phyloP scores from a whole-genome alignment of 2,797 vertebrate species.

The Acanthopagrus latus region DNA sequence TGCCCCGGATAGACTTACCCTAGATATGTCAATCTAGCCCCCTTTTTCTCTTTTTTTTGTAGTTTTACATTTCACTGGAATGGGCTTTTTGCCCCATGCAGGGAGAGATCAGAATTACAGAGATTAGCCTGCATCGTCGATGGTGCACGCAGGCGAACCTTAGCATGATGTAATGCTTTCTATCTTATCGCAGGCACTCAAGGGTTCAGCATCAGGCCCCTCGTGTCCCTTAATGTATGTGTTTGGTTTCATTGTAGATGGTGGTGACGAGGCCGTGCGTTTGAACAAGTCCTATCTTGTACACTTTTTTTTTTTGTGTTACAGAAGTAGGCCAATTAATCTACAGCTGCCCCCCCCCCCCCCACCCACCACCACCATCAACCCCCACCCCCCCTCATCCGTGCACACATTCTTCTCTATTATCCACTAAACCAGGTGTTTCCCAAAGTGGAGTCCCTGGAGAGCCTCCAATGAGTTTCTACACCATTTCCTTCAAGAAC shows the following conservation, averaged over 20 bases:
- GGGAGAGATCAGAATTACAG: constrained; percentile 36
- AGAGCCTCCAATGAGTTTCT: constrained; percentile 25
- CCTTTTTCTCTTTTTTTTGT: constrained; percentile 1
- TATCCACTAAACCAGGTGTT: constrained; percentile 32
- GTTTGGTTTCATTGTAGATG: constrained; percentile 37
- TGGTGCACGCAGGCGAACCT: constrained; percentile 33
- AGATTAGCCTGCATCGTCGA: constrained; percentile 47
- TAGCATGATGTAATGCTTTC: constrained; percentile 50
- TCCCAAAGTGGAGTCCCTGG: constrained; percentile 41
- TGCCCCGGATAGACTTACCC: constrained; percentile 37
- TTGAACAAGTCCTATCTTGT: constrained; percentile 39
- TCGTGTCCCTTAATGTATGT: constrained; percentile 15
- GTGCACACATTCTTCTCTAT: constrained; percentile 40
- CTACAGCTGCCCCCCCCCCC: constrained; percentile 7
- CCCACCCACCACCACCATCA: background rate
- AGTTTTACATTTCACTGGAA: constrained; percentile 52
- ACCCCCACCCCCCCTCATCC: background rate
- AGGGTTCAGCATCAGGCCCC: constrained; percentile 17
- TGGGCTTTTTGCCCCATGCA: constrained; percentile 29
- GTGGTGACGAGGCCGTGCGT: constrained; percentile 28
- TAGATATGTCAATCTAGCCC: constrained; percentile 42
- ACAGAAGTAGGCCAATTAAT: constrained; percentile 54
- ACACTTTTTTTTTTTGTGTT: constrained; percentile 16
- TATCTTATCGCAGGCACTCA: constrained; percentile 51
- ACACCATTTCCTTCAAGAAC: constrained; percentile 5